A percentile compares a stretch with the other conserved stretches of the same genome.
Evolutionary conservation across 2,113 vertebrate species (phyloP).

Genomic region (Mystacornis crossleyi): DNA sequence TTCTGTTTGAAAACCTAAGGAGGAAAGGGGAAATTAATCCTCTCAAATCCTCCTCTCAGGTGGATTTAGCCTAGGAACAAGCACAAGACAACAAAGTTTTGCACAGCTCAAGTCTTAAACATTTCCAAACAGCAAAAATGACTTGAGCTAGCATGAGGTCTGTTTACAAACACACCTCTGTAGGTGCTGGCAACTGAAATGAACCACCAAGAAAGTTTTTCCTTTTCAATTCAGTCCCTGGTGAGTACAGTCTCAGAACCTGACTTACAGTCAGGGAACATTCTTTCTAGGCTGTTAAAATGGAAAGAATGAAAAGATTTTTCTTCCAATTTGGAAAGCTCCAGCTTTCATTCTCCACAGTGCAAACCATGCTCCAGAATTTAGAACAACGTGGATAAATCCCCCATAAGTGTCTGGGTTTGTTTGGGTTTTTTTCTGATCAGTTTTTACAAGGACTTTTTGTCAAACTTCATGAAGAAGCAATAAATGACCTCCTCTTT

Average conservation of each 20-base stretch:
- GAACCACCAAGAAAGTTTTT: neutral
- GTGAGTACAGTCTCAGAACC: neutral
- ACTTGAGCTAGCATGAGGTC: neutral
- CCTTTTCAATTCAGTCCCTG: neutral
- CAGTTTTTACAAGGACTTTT: neutral
- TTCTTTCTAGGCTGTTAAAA: constrained; percentile 29
- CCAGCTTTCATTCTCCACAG: neutral
- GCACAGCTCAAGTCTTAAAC: neutral
- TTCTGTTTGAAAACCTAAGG: neutral
- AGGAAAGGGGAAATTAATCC: neutral
- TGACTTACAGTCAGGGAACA: neutral
- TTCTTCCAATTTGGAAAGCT: constrained; percentile 44
- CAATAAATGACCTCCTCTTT: neutral
- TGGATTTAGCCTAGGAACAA: neutral
- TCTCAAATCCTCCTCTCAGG: neutral
- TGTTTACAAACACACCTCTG: neutral
- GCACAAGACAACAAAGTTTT: neutral
- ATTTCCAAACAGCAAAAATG: neutral
- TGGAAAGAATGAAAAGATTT: constrained; percentile 48
- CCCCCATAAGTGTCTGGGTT: neutral
- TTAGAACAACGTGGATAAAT: neutral
- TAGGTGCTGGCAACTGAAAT: neutral
- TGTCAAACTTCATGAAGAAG: neutral
- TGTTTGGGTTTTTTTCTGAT: neutral
- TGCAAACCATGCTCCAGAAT: neutral